These are phyloP conservation scores for Pseudocheirus occidentalis DNA, from an alignment of 2,797 vertebrate genomes.

Conservation along the genomic window DNA sequence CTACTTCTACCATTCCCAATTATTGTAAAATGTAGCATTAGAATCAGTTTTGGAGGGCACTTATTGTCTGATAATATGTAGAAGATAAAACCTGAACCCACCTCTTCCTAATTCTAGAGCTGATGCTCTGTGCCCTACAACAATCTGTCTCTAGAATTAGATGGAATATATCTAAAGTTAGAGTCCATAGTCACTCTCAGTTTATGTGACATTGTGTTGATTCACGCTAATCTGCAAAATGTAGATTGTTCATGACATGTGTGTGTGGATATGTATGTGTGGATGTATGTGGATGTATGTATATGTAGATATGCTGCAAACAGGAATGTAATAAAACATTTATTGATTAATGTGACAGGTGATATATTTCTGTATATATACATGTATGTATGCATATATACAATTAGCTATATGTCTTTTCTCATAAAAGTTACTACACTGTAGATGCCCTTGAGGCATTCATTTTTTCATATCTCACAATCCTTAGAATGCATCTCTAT, in stretches of 20 bases:
- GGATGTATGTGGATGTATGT: too few species aligned
- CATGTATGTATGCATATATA: too few species aligned
- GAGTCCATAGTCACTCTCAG: not conserved
- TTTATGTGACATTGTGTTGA: not conserved
- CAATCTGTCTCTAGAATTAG: not conserved
- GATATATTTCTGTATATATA: too few species aligned
- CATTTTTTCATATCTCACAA: not conserved
- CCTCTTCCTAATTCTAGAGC: not conserved
- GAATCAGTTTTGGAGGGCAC: not conserved
- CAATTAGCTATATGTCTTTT: not conserved
- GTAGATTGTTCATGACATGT: not conserved
- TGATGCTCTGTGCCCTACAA: not conserved
- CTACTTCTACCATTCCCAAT: not conserved
- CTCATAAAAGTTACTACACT: not conserved
- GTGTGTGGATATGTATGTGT: not conserved
- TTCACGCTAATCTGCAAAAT: not conserved
- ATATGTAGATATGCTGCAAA: not conserved
- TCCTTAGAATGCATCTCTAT: not conserved
- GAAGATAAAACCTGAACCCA: not conserved
- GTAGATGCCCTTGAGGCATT: not conserved
- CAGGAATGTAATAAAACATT: too few species aligned
- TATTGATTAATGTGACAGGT: too few species aligned
- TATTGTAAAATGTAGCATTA: not conserved
- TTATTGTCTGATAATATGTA: not conserved
- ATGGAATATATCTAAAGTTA: not conserved